Evolutionary conservation across 2,888 invertebrate species (phyloP).

Genomic region (Mythimna lalbum): DNA sequence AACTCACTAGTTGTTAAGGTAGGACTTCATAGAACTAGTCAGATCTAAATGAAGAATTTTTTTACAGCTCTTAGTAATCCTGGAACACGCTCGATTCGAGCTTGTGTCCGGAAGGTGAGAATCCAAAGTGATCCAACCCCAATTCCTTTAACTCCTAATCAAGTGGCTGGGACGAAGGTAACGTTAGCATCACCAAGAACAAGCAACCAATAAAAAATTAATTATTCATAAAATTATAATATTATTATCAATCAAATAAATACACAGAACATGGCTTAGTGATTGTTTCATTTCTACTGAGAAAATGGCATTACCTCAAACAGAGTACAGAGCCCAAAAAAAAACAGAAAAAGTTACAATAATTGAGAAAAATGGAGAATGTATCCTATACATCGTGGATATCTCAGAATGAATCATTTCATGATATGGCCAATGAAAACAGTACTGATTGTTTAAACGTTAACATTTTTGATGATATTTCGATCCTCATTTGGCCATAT

Average conservation of each 20-base stretch:
- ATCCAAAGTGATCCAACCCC: constrained; percentile 4
- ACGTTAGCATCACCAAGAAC: neutral
- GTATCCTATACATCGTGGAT: no score
- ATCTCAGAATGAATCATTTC: no score
- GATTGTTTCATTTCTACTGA: neutral
- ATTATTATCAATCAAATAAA: neutral
- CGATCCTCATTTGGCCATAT: no score
- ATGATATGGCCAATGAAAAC: no score
- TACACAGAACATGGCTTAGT: neutral
- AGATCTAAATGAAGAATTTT: neutral
- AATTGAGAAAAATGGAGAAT: no score
- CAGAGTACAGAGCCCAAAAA: neutral
- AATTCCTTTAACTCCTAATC: no score
- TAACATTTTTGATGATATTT: no score
- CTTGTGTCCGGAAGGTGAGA: constrained; percentile 15
- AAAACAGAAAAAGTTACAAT: neutral
- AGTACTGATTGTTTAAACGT: no score
- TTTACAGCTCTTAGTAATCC: constrained; percentile 39
- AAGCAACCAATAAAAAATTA: neutral
- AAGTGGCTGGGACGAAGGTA: neutral
- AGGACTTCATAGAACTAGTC: no score
- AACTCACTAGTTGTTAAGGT: no score
- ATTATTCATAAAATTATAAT: neutral
- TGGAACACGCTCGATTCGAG: neutral
- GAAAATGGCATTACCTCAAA: no score